Base-by-base conservation (phyloP, 1,140 invertebrate genomes). In the Caenorhabditis remanei region DNA sequence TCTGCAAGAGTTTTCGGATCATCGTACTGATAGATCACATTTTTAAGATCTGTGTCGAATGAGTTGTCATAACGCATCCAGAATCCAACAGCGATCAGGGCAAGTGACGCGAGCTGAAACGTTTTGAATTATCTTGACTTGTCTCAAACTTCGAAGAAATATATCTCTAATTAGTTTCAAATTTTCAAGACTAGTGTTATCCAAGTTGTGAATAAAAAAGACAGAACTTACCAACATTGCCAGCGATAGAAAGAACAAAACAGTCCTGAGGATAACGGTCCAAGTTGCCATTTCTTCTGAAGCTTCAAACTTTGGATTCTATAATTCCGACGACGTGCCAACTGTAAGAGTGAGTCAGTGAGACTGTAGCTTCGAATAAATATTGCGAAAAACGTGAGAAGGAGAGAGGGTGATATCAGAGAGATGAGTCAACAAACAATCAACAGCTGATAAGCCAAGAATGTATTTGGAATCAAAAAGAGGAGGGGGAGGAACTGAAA, bases 41-140 rank as follows among this genome's bases (percentile, higher is more conserved):
- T 79, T 40, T 79, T 79, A 4, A 79, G n/a, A 50, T 79, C 71
- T 13, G 71, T 50, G 13, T 79, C 71, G 21, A 79, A 79, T 4
- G 71, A 79, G 53, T 24, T 9, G n/a, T 79, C 71, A 50, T 79
- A 79, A 11, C 71, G 46, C 71, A 79, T 79, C 71, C 71, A 79
- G 46, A 79, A 79, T 50, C 71, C 71, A 50, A 79, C 71, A 14
- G 14, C 71, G 24, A 79, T 79, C n/a, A 79, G n/a, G 53, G 46
- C 71, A 50, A 79, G 46, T 3, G 71, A 46, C 5, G 71, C 43
- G 21, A 79, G n/a, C 71, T 79, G 71, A 24, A 79, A 71, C 14
- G 21, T 58, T 4, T 7, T 58, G 14, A 58, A 9, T 58, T 58
- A 19, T 58, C 55, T 19, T 19, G 8, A 19, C 19, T 58, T n/a